Evolutionary conservation across 2,888 invertebrate genomes (phyloP).

Genomic region (Protodeltote pygarga): DNA sequence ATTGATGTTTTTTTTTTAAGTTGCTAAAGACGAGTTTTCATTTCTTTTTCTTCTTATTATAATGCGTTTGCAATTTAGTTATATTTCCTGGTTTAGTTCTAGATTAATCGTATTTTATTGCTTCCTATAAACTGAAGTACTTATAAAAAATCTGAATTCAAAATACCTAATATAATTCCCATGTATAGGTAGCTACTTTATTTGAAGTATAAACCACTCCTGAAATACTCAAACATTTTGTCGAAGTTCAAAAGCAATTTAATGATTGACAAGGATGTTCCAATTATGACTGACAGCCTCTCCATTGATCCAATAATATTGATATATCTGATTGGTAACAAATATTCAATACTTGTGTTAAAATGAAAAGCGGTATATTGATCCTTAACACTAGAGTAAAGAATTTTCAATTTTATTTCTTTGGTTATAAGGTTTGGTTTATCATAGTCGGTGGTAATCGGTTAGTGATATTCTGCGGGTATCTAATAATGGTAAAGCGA

Average conservation of each 20-base stretch:
- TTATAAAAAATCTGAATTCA: no score
- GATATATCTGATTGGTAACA: conserved; percentile 67
- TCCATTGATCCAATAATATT: conserved; percentile 66
- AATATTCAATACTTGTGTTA: conserved; percentile 58
- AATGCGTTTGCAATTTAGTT: no score
- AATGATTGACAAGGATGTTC: conserved; percentile 59
- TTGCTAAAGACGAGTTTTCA: no score
- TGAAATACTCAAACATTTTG: conserved; percentile 29
- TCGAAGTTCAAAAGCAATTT: conserved; percentile 41
- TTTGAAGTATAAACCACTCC: no score
- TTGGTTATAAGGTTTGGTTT: background rate
- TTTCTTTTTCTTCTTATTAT: no score
- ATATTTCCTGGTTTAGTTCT: no score
- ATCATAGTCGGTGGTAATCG: background rate
- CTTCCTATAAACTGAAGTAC: no score
- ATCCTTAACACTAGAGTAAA: background rate
- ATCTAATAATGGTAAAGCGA: conserved; percentile 18
- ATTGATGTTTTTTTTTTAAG: conserved; percentile 13
- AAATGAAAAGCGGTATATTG: conserved; percentile 48
- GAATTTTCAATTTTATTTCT: conserved; percentile 6
- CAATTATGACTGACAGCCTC: conserved; percentile 73
- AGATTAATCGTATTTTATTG: no score
- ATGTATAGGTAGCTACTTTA: no score
- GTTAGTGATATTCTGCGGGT: conserved; percentile 34
- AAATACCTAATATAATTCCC: no score